Percentiles rank a stretch among this genome's conserved stretches.
Conservation (phyloP, 1,140 invertebrate species). For the Eupristina koningsbergeri region DNA sequence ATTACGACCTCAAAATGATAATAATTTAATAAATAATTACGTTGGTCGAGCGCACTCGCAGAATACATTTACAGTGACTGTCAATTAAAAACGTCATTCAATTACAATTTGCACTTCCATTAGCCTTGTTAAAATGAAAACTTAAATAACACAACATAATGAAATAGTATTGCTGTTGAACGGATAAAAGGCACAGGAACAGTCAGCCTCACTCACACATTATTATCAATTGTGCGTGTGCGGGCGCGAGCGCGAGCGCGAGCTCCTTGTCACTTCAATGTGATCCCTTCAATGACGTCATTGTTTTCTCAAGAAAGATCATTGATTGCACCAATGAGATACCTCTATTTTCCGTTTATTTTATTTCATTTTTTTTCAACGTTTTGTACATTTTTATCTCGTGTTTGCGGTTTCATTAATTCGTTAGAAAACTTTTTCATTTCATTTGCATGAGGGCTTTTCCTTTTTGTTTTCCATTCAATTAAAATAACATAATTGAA, state of each 20-base stretch:
- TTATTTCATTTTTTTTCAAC: not conserved
- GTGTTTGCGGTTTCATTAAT: constrained; percentile 4
- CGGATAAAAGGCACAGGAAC: not conserved
- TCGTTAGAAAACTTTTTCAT: too few relatives aligned
- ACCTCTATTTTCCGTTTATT: not conserved
- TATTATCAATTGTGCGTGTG: not conserved
- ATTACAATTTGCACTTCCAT: constrained; percentile 39
- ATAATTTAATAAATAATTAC: constrained; percentile 46
- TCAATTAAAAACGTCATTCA: constrained; percentile 43
- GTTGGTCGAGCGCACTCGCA: not conserved
- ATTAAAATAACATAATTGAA: constrained; percentile 46
- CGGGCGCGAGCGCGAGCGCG: not conserved
- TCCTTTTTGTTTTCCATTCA: constrained; percentile 18
- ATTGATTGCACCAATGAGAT: not conserved
- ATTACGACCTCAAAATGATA: constrained; percentile 43
- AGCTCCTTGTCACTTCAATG: not conserved
- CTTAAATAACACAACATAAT: constrained; percentile 37
- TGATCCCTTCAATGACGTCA: constrained; percentile 8
- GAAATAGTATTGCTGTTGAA: constrained; percentile 23
- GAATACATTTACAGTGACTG: constrained; percentile 34
- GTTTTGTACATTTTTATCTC: not conserved
- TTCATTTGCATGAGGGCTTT: too few relatives aligned
- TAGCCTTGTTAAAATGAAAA: constrained; percentile 43
- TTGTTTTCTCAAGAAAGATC: constrained; percentile 9
- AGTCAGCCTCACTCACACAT: not conserved